Percentiles rank a stretch among this genome's conserved stretches.
Evolutionary conservation across 1,140 invertebrate species (phyloP).

Genomic region (Cepaea nemoralis): DNA sequence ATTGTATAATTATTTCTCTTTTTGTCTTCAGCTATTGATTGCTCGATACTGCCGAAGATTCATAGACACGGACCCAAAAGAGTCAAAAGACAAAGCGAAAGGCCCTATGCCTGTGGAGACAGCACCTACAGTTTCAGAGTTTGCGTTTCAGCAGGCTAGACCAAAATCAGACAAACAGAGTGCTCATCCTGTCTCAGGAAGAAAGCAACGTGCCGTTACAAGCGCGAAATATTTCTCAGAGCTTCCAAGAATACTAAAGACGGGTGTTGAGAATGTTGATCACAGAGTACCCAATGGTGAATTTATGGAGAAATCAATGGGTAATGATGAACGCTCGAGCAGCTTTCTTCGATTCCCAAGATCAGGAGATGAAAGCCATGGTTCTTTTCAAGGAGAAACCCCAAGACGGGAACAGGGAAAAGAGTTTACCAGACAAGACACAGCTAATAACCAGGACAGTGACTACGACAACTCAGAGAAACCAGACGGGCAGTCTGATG

Average conservation of each 20-base stretch:
- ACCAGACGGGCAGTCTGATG: not conserved
- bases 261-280: not conserved
- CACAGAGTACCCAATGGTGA: not conserved
- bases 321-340: not conserved
- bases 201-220: not conserved
- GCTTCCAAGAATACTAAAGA: not conserved
- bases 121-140: not conserved
- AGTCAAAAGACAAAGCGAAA: not conserved
- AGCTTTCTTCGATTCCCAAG: not conserved
- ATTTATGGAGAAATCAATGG: not conserved
- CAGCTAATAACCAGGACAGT: not conserved
- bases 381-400: not conserved
- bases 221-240: not conserved
- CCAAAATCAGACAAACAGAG: not conserved
- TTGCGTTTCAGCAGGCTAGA: not conserved
- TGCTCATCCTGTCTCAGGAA: not conserved
- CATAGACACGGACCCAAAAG: constrained; percentile 1
- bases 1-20: no score
- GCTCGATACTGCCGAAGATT: constrained; percentile 12
- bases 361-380: not conserved
- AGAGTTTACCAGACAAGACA: not conserved
- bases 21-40: not conserved
- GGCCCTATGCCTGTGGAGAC: constrained; percentile 26
- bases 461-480: not conserved
- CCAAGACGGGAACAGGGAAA: not conserved